A percentile compares a stretch with the other conserved stretches of the same genome.
Conservation (phyloP, 2,797 vertebrate species). For the Sebastes iracundus region DNA sequence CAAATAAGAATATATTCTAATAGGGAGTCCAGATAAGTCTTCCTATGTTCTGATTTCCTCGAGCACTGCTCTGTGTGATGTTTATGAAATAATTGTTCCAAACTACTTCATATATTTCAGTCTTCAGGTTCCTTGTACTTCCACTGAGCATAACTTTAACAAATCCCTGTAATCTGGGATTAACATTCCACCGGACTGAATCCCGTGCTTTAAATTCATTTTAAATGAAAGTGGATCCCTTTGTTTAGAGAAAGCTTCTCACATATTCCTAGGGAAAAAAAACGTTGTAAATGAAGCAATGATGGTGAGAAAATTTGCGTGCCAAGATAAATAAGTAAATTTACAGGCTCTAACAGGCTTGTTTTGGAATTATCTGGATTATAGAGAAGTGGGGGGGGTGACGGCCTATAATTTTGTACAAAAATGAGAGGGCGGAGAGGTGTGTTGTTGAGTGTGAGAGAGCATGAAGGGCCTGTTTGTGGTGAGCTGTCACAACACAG, state of each 20-base stretch:
- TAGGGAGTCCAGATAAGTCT: neutral
- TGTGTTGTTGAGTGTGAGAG: neutral
- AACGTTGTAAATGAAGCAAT: conserved; percentile 12
- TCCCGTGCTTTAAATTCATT: neutral
- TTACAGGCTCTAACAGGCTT: conserved; percentile 48
- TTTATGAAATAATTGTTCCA: neutral
- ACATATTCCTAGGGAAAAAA: neutral
- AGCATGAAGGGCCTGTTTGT: conserved; percentile 9
- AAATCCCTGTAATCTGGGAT: conserved; percentile 46
- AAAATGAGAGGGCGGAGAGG: neutral
- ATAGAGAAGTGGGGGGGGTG: neutral
- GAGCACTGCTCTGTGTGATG: neutral
- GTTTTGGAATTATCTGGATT: conserved; percentile 8
- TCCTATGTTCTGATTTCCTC: neutral
- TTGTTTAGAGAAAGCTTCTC: neutral
- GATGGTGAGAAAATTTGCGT: neutral
- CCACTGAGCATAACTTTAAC: neutral
- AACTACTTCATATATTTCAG: neutral
- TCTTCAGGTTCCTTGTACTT: neutral
- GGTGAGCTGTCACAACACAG: neutral
- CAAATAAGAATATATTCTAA: neutral
- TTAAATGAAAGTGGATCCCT: neutral
- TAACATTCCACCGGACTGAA: conserved; percentile 32
- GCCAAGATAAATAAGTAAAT: conserved; percentile 37
- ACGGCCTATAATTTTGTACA: neutral